Percentiles rank a stretch among this genome's conserved stretches.
These are phyloP conservation scores for Carcina quercana DNA, from an alignment of 2,888 invertebrate species.

Conservation along the genomic window DNA sequence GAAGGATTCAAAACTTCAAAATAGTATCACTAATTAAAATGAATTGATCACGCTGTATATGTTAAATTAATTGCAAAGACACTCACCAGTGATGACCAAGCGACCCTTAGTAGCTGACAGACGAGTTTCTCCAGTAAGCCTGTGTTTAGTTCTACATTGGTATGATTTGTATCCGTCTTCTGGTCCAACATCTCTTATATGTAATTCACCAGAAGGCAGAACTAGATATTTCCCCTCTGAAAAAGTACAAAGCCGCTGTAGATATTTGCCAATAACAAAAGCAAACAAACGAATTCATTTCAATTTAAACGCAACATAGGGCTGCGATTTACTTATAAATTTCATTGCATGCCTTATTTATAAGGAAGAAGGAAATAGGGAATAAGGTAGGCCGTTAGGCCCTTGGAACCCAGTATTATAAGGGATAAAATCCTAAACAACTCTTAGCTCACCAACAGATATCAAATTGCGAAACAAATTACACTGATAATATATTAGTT, in stretches of 20 bases:
- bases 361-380: conserved; percentile 74
- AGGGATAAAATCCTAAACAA: conserved; percentile 41
- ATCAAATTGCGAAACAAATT: too few relatives aligned
- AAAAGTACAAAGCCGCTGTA: conserved; percentile 19
- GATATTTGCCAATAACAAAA: conserved; percentile 5
- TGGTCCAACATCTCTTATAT: conserved; percentile 95
- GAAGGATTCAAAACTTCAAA: too few relatives aligned
- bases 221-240: conserved; percentile 97
- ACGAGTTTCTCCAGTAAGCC: conserved; percentile 93
- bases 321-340: conserved; percentile 64
- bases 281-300: neutral
- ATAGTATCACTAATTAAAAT: too few relatives aligned
- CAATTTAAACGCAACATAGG: conserved; percentile 43
- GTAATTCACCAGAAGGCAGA: conserved; percentile 94
- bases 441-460: too few relatives aligned
- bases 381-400: conserved; percentile 76
- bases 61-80: neutral
- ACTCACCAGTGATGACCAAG: conserved; percentile 95
- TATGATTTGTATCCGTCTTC: conserved; percentile 96
- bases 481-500: too few relatives aligned
- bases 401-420: conserved; percentile 60
- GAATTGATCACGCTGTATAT: conserved; percentile 21
- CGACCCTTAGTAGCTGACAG: conserved; percentile 95
- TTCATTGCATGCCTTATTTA: conserved; percentile 52
- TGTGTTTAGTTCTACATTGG: conserved; percentile 94